phyloP scores from a whole-genome alignment of 2,113 vertebrate genomes.

The Halichoerus grypus region DNA sequence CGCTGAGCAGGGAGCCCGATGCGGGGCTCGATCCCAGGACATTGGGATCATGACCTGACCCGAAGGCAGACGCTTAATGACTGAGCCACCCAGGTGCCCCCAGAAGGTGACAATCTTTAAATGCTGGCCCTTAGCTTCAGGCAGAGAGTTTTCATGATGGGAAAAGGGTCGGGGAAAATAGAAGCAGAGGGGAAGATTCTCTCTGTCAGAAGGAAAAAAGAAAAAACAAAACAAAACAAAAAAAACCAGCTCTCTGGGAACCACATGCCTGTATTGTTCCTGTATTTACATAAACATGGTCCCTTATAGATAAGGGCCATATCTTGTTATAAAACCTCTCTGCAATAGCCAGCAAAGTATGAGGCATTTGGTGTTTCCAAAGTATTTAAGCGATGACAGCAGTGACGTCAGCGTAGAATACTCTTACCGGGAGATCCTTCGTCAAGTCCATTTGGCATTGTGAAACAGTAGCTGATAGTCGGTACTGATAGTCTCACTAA shows the following conservation, averaged over 20 bases:
- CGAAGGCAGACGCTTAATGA: no score
- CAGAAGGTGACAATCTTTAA: background rate
- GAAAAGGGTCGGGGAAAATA: background rate
- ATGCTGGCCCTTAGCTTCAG: background rate
- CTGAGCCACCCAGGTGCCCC: no score
- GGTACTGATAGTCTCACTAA: fast-evolving
- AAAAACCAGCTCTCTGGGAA: background rate
- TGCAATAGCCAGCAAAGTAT: no score
- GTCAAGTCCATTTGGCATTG: background rate
- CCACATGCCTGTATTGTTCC: no score
- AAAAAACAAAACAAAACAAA: no score
- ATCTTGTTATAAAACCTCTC: background rate
- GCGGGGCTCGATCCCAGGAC: no score
- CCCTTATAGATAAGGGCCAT: background rate
- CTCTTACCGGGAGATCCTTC: fast-evolving
- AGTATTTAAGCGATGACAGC: background rate
- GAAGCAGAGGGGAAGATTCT: background rate
- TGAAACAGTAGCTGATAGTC: fast-evolving
- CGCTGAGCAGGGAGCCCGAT: no score
- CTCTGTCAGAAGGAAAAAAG: background rate
- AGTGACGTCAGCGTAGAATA: no score
- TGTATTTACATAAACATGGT: background rate
- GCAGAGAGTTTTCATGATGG: background rate
- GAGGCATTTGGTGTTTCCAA: background rate
- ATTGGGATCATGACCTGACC: no score